Base-by-base conservation (phyloP, 2,888 invertebrate species). In the Agonopterix alstromeriana region DNA sequence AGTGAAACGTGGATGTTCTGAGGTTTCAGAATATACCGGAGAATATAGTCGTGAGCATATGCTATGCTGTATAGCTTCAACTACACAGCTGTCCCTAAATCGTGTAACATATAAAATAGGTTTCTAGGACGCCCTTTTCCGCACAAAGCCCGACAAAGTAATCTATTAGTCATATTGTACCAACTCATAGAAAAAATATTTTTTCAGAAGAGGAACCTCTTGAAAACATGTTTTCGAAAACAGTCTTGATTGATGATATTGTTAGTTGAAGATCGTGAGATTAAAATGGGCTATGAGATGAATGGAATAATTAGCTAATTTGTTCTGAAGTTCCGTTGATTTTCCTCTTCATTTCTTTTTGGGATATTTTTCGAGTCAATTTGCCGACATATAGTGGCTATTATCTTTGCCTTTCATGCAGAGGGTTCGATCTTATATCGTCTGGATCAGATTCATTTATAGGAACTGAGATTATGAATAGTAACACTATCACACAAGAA, bases 191-290 rank as follows among this genome's bases (percentile, higher is more conserved):
- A 54, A 60, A 65, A 27, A 66, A 63, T 61, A 66, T 70, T 68
- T 71, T 71, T 73, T 62, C 54, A 45, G 35, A 54, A 44, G 53
- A 50, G 8, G 7, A 42, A 42, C 51, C 57, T 55, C 51, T 58
- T 64, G 60, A 75, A 80, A 82, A 80, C 76, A 81, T 80, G 78
- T 80, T 81, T 80, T 67, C 62, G 67, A 64, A 69, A 67, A 69
- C 67, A 69, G 55, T 62, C 56, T 60, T 68, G 73, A 74, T 74
- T 62, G 68, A 68, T 64, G 66, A 55, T 66, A 64, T 64, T 65
- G 27, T 27, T 58, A 58, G 55, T 53, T 50, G 48, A 51, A 54
- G 60, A 63, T 57, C 57, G 50, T 50, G 50, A 59, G 61, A 66
- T 65, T 63, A 60, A 58, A 63, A 53, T 54, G 53, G 53, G 51